phyloP scores from a whole-genome alignment of 1,140 invertebrate genomes.

The Diorhabda carinulata region DNA sequence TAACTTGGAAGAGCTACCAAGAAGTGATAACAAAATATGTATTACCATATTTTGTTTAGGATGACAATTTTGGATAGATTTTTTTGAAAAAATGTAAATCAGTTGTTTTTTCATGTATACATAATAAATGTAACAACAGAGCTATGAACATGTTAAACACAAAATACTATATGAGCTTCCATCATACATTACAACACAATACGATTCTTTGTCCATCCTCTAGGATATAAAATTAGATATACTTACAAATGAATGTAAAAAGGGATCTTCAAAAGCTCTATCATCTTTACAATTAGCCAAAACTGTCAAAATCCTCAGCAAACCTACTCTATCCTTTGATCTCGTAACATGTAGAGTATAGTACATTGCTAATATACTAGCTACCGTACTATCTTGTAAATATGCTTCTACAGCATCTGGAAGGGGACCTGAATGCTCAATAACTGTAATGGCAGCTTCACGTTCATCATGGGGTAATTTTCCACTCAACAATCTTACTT shows the following conservation, averaged over 20 bases:
- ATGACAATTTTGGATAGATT: too few species aligned
- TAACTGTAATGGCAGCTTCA: conserved; percentile 86
- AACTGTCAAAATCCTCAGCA: conserved; percentile 83
- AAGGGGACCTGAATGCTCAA: conserved; percentile 89
- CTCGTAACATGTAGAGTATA: conserved; percentile 85
- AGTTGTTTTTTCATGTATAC: too few species aligned
- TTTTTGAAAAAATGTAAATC: too few species aligned
- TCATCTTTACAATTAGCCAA: conserved; percentile 88
- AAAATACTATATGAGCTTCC: too few species aligned
- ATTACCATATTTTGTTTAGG: too few species aligned
- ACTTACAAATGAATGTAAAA: conserved; percentile 81
- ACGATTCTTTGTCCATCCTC: too few species aligned
- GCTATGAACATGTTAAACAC: too few species aligned
- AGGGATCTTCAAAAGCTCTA: conserved; percentile 90
- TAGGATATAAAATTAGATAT: not conserved
- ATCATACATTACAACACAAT: not conserved
- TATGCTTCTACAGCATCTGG: conserved; percentile 91
- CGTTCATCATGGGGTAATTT: conserved; percentile 91
- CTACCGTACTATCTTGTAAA: conserved; percentile 83
- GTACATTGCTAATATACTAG: conserved; percentile 91
- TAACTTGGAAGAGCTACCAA: too few species aligned
- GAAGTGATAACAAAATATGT: too few species aligned
- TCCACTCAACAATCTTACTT: conserved; percentile 76
- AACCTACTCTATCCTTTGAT: conserved; percentile 75
- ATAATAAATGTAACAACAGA: too few species aligned